Base-by-base conservation (phyloP, 2,888 invertebrate species). In the Latheticus oryzae region DNA sequence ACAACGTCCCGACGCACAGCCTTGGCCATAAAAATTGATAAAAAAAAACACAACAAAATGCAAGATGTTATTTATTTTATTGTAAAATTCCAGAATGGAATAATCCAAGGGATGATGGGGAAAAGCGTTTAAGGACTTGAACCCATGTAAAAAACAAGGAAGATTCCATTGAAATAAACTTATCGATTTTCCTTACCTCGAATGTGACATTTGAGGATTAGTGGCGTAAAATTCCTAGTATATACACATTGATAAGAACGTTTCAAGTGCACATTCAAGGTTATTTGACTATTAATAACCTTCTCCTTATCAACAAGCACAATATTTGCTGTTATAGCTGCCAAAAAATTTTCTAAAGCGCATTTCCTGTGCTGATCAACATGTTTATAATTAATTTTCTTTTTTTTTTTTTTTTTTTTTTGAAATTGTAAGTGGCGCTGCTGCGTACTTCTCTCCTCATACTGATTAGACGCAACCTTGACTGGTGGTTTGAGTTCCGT, bases 1-100 rank as follows among this genome's bases (percentile, higher is more conserved):
- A 71, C 65, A 62, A 62, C 73, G 73, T 73, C 75, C 71, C 73
- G 73, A 71, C 73, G 73, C 69, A 68, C 68, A 68, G 68, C 64
- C 63, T 65, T 68, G 75, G 67, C 71, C 68, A 67, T 58, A 62
- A 68, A 38, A 56, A 57, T 33, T 16, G 37, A 28, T 9, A n/a
- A n/a, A n/a, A n/a, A n/a, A n/a, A n/a, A n/a, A n/a, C n/a, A n/a
- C n/a, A n/a, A n/a, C n/a, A n/a, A n/a, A n/a, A n/a, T n/a, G 24
- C 24, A 24, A n/a, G 8, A 24, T 3, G 24, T 21, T 21, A 21
- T 21, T 5, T 61, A 64, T 63, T 17, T 65, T 63, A 64, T 65
- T 60, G 65, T 65, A 68, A 32, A 53, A 54, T 23, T 19, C 17
- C 13, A 26, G 33, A 12, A 45, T 8, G 38, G 57, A 28, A 42